A percentile compares a stretch with the other conserved stretches of the same genome.
Conservation (phyloP, 2,113 vertebrate species). For the Oryzias woworae region DNA sequence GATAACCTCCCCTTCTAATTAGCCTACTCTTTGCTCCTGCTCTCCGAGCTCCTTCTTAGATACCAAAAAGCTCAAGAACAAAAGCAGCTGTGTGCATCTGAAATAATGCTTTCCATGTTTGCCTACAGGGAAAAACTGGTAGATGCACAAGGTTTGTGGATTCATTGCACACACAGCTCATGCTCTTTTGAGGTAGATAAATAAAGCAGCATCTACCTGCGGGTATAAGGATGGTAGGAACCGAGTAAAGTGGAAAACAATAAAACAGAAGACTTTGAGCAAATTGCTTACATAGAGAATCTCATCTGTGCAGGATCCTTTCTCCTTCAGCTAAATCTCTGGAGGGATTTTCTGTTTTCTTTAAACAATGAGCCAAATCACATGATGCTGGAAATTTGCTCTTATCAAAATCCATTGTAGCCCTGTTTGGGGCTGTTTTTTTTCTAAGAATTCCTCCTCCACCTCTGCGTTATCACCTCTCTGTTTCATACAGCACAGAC, state of each 20-base stretch:
- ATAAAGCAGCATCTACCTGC: constrained; percentile 58
- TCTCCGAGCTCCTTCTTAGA: constrained; percentile 27
- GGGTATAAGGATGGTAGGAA: constrained; percentile 51
- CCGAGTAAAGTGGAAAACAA: constrained; percentile 44
- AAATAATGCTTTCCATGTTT: constrained; percentile 7
- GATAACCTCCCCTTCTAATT: constrained; percentile 51
- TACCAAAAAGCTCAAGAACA: constrained; percentile 22
- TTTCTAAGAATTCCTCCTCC: background rate
- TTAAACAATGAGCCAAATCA: constrained; percentile 20
- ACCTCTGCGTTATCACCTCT: constrained; percentile 25
- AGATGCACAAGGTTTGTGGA: constrained; percentile 39
- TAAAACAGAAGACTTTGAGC: constrained; percentile 39
- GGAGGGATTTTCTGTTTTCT: constrained; percentile 23
- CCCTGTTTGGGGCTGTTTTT: constrained; percentile 2
- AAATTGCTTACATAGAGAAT: constrained; percentile 57
- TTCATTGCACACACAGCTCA: constrained; percentile 34
- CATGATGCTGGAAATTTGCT: constrained; percentile 28
- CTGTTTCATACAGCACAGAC: constrained; percentile 25
- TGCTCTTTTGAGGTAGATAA: constrained; percentile 55
- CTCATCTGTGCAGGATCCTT: constrained; percentile 40
- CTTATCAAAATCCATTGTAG: constrained; percentile 25
- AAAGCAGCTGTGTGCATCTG: constrained; percentile 24
- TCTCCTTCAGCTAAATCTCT: constrained; percentile 29
- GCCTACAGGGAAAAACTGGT: constrained; percentile 28
- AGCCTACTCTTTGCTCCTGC: constrained; percentile 25